Base-by-base conservation (phyloP, 2,113 vertebrate species). In the Labeo rohita region DNA sequence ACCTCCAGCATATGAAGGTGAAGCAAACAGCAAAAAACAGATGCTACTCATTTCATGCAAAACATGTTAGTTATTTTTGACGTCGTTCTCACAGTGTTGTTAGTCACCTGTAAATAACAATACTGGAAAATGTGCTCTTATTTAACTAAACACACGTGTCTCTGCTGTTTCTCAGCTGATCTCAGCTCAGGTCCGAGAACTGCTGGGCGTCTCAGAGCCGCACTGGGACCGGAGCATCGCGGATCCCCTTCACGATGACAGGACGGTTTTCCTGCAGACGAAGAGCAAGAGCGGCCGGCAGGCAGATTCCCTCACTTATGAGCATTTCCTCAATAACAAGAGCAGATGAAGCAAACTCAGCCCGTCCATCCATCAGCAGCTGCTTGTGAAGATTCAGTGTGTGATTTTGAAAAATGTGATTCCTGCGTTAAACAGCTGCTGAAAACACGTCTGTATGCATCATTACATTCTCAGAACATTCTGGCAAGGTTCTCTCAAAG, bases 1-100 rank as follows among this genome's bases (percentile, higher is more conserved):
- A 97, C 90, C 97, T 97, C 90, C 92, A 96, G 85, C 92, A 99
- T 90, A 96, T 97, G 94, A 95, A 96, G 96, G 97, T 98, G 89
- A 93, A 85, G 66, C 47, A 74, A 18, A 21, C 54, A 0, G 2
- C 54, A 56, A 15, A 56, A 52, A 15, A 52, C 50, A 52, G 39
- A 39, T 52, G 11, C 3, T 3, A 12, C 11, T 50, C 8, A 15
- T 4, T 52, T 52, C 52, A 56, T 56, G 8, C 9, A 49, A 49
- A 49, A 49, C 47, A 39, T 49, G 10, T 28, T 28, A 28, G 28
- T 28, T 28, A 28, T 28, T 28, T 28, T 28, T 28, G 28, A 28
- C 2, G 28, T 28, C 28, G 8, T 49, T 65, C 23, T 28, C 61
- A 65, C 10, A 28, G 39, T 39, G 3, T 39, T 39, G 39, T 39